Conservation (phyloP, 2,113 vertebrate species). For the Speoplatyrhinus poulsoni region DNA sequence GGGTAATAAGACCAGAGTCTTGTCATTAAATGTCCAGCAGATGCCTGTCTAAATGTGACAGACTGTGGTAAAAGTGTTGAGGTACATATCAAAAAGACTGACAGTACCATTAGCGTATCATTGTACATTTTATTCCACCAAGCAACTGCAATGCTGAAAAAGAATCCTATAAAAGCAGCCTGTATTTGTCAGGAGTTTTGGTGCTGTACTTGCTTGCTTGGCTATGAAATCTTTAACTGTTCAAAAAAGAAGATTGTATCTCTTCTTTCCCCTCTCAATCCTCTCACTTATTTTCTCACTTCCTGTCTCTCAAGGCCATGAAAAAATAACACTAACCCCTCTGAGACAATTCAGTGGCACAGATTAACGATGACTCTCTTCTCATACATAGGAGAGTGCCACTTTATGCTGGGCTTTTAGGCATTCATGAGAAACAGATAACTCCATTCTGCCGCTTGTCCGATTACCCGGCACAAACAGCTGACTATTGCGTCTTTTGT, state of each 20-base stretch:
- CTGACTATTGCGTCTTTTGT: conserved; percentile 46
- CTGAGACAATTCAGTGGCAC: conserved; percentile 42
- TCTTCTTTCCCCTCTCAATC: conserved; percentile 31
- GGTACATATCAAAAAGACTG: conserved; percentile 44
- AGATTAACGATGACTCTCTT: conserved; percentile 60
- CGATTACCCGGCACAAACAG: conserved; percentile 49
- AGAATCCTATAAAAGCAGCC: conserved; percentile 55
- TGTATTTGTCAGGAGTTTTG: too few relatives aligned
- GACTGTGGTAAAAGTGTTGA: conserved; percentile 42
- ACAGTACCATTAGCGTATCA: conserved; percentile 46
- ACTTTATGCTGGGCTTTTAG: conserved; percentile 32
- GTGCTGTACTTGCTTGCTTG: too few relatives aligned
- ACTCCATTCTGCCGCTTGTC: conserved; percentile 30
- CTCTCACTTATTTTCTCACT: conserved; percentile 12
- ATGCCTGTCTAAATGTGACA: conserved; percentile 52
- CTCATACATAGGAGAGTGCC: conserved; percentile 45
- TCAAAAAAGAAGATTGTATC: conserved; percentile 33
- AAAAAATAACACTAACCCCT: conserved; percentile 41
- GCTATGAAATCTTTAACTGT: conserved; percentile 8
- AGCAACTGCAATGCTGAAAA: conserved; percentile 33
- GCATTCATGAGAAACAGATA: conserved; percentile 40
- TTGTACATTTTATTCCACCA: conserved; percentile 54
- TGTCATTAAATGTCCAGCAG: conserved; percentile 49
- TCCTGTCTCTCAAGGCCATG: conserved; percentile 34
- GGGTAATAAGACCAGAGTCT: conserved; percentile 35